Evolutionary conservation across 2,113 vertebrate genomes (phyloP), one percentile per base, ranked within the genome.

Genomic region (Serilophus lunatus): DNA sequence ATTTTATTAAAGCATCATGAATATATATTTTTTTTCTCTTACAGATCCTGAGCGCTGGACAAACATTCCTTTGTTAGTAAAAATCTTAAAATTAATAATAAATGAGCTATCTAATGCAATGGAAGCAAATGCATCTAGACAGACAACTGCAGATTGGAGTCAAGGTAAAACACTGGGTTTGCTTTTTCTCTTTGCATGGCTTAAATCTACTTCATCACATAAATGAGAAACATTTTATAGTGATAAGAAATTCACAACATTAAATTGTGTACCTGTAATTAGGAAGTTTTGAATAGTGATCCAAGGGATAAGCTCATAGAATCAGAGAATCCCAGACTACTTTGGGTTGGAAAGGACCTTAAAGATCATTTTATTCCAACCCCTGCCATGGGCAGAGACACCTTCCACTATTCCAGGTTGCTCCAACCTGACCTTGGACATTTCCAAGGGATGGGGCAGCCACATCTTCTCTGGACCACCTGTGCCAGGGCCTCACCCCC

Each of bases 31-130:
- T 65, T 79, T 49, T 51, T 92, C 47, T 92, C 25, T 92, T 90
- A 4, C n/a, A 99, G 99, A 99, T 88, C 99, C 99, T 26, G 99
- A 99, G 92, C 98, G 99, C 51, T 99, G 99, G 99, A 99, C 99
- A 87, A 99, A 99, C 98, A 99, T 99, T 98, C 99, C 99, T 90
- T 97, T 99, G 93, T 97, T 99, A 88, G 98, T 99, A 88, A 99
- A 99, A 97, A 98, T 99, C 94, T 98, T 99, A 81, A 99, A 99
- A 95, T 94, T 99, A 90, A 99, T 99, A 86, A 99, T 99, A 95
- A 99, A 99, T 33, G 99, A 99, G 93, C 98, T 99, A 49, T 99
- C 99, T 23, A 99, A 98, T 1, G 99, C 99, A 7, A 98, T 99
- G 97, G 99, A 99, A 96, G 98, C 99, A 49, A 99, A 99, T 19